Evolutionary conservation across 2,113 vertebrate species (phyloP).

Genomic region (Asarcornis scutulata): DNA sequence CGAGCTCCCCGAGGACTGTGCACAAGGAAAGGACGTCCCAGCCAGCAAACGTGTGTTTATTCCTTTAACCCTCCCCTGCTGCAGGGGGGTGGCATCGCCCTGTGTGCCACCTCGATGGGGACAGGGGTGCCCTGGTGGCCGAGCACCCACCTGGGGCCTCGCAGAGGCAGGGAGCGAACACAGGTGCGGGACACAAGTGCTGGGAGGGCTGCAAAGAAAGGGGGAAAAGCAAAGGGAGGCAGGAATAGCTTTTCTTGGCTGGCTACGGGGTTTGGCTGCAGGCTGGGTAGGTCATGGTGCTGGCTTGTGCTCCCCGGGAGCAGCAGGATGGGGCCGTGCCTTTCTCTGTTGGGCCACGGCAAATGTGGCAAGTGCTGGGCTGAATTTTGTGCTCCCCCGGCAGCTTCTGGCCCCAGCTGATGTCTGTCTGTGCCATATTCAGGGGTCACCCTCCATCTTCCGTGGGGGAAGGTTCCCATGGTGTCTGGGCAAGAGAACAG

Average conservation of each 20-base stretch:
- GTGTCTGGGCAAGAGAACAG: neutral
- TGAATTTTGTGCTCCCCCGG: neutral
- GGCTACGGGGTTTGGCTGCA: neutral
- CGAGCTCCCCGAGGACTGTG: neutral
- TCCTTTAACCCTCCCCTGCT: neutral
- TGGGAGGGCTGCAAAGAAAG: neutral
- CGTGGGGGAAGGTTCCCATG: neutral
- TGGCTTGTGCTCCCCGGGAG: neutral
- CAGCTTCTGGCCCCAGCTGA: accelerated
- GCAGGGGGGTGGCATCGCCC: neutral
- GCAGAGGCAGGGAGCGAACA: accelerated
- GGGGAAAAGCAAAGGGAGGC: neutral
- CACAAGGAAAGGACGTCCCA: neutral
- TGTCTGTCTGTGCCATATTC: neutral
- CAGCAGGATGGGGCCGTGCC: neutral
- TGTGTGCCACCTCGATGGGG: neutral
- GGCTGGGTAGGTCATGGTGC: neutral
- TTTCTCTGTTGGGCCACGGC: neutral
- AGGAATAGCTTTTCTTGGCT: neutral
- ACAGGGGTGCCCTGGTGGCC: neutral
- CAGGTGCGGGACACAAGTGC: neutral
- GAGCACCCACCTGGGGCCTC: neutral
- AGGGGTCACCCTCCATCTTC: neutral
- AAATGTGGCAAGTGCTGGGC: neutral
- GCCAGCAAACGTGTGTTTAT: neutral